phyloP scores from a whole-genome alignment of 2,888 invertebrate genomes.

The Pediacus dermestoides region DNA sequence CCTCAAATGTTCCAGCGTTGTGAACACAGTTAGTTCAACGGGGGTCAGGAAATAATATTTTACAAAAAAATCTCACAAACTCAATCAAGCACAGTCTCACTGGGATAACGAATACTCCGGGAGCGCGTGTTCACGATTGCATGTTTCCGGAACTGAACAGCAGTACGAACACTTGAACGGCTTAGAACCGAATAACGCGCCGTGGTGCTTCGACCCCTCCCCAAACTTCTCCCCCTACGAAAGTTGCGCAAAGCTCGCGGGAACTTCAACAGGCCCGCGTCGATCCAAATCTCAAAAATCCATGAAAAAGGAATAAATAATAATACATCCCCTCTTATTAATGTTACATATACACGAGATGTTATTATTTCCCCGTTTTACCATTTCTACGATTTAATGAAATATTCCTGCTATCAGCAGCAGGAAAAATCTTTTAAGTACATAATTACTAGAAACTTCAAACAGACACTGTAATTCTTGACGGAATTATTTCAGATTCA shows the following conservation, averaged over 20 bases:
- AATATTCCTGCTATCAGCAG: too few relatives aligned
- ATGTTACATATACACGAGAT: constrained; percentile 27
- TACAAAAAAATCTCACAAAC: constrained; percentile 15
- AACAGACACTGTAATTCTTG: too few relatives aligned
- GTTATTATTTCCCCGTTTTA: constrained; percentile 34
- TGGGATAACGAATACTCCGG: constrained; percentile 12
- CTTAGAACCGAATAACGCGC: constrained; percentile 43
- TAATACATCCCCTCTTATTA: constrained; percentile 38
- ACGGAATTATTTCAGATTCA: too few relatives aligned
- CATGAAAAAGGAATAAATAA: constrained; percentile 54
- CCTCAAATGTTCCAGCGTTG: constrained; percentile 53
- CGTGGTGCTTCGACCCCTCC: constrained; percentile 43
- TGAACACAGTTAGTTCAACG: constrained; percentile 39
- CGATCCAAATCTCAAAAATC: constrained; percentile 53
- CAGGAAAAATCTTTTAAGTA: too few relatives aligned
- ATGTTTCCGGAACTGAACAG: constrained; percentile 36
- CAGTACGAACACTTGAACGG: constrained; percentile 30
- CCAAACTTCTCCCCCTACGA: constrained; percentile 33
- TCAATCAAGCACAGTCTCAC: constrained; percentile 11
- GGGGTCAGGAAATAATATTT: constrained; percentile 32
- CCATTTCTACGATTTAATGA: too few relatives aligned
- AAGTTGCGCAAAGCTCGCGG: constrained; percentile 44
- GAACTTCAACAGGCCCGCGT: constrained; percentile 48
- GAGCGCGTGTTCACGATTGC: constrained; percentile 41
- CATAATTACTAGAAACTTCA: too few relatives aligned